Conservation (phyloP, 2,113 vertebrate species). For the Phrynosoma platyrhinos region DNA sequence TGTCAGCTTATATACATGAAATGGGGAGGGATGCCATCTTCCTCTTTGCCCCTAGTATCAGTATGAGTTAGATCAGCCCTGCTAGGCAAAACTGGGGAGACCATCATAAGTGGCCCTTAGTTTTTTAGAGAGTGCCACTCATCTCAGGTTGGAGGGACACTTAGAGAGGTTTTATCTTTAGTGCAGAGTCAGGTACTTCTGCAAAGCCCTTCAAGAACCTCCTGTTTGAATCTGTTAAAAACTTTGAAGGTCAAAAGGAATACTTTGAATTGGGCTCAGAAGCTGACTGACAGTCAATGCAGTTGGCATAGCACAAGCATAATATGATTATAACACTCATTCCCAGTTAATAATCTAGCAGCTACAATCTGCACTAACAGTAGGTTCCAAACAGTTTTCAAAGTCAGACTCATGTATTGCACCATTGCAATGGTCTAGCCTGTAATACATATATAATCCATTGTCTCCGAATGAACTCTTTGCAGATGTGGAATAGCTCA, state of each 20-base stretch:
- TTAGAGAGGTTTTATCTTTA: neutral
- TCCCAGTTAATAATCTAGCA: neutral
- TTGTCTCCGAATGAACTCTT: neutral
- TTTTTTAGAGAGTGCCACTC: no score
- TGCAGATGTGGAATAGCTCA: neutral
- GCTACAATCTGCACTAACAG: neutral
- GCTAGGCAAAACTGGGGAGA: neutral
- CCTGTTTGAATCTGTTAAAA: neutral
- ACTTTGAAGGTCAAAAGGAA: neutral
- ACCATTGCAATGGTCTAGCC: neutral
- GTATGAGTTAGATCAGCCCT: neutral
- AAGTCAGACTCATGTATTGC: neutral
- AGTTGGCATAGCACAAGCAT: neutral
- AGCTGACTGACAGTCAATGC: neutral
- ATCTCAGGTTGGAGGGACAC: neutral
- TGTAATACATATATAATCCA: neutral
- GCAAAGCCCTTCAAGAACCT: neutral
- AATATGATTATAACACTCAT: neutral
- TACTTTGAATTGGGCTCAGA: neutral
- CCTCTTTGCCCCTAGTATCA: neutral
- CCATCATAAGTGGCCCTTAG: neutral
- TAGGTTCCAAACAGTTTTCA: neutral
- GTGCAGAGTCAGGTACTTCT: neutral
- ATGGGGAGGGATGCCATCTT: neutral
- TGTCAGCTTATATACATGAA: neutral